Evolutionary conservation across 2,797 vertebrate species (phyloP).

Genomic region (Tympanoctomys barrerae): DNA sequence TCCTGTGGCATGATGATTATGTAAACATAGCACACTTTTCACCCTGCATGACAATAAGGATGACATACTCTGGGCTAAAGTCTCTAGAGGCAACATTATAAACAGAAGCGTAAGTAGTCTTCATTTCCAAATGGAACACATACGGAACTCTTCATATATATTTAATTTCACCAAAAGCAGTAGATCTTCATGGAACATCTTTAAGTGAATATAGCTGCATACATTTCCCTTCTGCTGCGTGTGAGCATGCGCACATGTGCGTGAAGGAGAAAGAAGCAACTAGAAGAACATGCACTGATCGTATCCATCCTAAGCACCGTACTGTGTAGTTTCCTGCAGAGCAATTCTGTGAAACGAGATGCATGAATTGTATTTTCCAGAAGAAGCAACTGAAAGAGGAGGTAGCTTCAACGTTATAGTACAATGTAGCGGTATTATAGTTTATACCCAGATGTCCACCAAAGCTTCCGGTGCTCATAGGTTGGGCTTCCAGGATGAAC

Average conservation of each 20-base stretch:
- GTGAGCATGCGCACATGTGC: rapidly evolving
- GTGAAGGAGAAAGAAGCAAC: background rate
- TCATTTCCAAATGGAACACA: background rate
- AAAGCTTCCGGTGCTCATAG: background rate
- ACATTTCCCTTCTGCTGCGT: background rate
- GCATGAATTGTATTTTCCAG: background rate
- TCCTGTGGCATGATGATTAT: rapidly evolving
- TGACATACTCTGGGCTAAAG: background rate
- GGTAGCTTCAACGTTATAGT: background rate
- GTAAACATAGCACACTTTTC: background rate
- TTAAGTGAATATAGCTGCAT: background rate
- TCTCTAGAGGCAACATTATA: background rate
- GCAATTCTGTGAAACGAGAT: background rate
- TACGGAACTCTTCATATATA: background rate
- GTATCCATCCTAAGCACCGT: background rate
- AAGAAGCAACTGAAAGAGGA: background rate
- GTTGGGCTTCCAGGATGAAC: background rate
- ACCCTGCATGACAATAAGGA: background rate
- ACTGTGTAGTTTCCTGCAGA: background rate
- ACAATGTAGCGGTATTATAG: background rate
- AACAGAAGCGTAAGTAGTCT: background rate
- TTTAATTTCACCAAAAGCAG: background rate
- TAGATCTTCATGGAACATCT: background rate
- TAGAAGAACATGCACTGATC: rapidly evolving
- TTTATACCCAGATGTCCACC: background rate